phyloP scores from a whole-genome alignment of 2,113 vertebrate species.

The Lepisosteus osseus region DNA sequence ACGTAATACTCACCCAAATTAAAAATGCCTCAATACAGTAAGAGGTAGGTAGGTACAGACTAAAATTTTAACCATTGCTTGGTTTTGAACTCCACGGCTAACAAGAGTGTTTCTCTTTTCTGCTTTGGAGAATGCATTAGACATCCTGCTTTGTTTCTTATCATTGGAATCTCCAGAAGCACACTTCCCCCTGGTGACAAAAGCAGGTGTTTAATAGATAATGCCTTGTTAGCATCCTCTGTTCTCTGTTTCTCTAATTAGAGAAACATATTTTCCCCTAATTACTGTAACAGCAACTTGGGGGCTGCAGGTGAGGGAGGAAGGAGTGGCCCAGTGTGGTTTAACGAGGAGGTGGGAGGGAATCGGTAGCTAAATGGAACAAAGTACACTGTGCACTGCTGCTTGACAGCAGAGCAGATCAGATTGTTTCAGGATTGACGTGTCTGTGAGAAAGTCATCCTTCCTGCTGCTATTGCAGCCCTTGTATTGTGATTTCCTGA shows the following conservation, averaged over 20 bases:
- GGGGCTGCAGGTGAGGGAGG: neutral
- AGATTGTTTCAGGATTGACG: too few relatives aligned
- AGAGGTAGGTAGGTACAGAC: too few relatives aligned
- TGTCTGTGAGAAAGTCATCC: too few relatives aligned
- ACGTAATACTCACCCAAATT: too few relatives aligned
- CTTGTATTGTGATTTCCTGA: too few relatives aligned
- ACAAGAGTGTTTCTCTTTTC: too few relatives aligned
- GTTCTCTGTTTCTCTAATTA: conserved; percentile 22
- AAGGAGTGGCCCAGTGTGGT: neutral
- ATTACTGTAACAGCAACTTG: conserved; percentile 24
- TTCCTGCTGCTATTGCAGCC: too few relatives aligned
- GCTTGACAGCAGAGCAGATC: too few relatives aligned
- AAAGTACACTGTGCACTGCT: neutral
- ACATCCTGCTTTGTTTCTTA: neutral
- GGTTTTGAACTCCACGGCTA: too few relatives aligned
- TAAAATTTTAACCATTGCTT: too few relatives aligned
- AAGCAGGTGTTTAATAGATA: conserved; percentile 32
- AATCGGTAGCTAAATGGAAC: neutral
- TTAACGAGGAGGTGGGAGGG: neutral
- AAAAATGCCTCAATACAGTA: too few relatives aligned
- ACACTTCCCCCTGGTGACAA: conserved; percentile 4
- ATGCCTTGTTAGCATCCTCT: conserved; percentile 23
- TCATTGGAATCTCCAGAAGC: neutral
- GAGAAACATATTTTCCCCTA: conserved; percentile 29
- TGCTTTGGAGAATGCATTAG: too few relatives aligned